Evolutionary conservation across 2,888 invertebrate genomes (phyloP), one percentile per base, ranked within the genome.

Genomic region (Caenorhabditis imperialis): DNA sequence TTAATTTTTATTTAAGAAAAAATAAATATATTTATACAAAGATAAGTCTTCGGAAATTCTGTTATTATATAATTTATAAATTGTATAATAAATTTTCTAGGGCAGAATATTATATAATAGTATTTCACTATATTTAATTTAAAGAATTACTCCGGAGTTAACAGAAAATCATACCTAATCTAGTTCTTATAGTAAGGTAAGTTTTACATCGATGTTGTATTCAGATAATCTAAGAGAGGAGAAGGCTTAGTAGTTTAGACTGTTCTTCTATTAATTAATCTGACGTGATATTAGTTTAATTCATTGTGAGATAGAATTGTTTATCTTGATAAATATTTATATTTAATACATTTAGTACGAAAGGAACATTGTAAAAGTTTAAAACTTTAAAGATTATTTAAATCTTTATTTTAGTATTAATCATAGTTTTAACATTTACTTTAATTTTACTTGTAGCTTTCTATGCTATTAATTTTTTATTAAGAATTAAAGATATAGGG

Each of bases 91-190:
- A 77, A 72, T 82, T 82, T 79, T 81, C 77, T 82, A 80, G 81
- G 82, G 82, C 69, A 81, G 76, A 81, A 79, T 75, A 75, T 75
- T 81, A 76, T 80, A 71, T 81, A 82, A 78, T 81, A 62, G 47
- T 74, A 61, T 76, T 81, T 82, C 57, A 79, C 79, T 79, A 81
- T 57, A 72, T 47, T 58, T 82, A 81, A 75, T 77, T 65, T 74
- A 75, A 81, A 71, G 78, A 83, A 81, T 81, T 83, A 83, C 83
- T 83, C 81, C 83, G 75, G 83, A 83, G 83, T 81, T 83, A 83
- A 83, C 83, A 83, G 83, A 81, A 83, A 82, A 79, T 78, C 82
- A 83, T 81, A 77, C 73, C 72, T 78, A 75, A 75, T 81, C 75
- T 72, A 82, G 82, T 77, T 77, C 78, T 82, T 80, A 81, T 83